Conservation (phyloP, 2,888 invertebrate genomes). For the Perizoma flavofasciatum region DNA sequence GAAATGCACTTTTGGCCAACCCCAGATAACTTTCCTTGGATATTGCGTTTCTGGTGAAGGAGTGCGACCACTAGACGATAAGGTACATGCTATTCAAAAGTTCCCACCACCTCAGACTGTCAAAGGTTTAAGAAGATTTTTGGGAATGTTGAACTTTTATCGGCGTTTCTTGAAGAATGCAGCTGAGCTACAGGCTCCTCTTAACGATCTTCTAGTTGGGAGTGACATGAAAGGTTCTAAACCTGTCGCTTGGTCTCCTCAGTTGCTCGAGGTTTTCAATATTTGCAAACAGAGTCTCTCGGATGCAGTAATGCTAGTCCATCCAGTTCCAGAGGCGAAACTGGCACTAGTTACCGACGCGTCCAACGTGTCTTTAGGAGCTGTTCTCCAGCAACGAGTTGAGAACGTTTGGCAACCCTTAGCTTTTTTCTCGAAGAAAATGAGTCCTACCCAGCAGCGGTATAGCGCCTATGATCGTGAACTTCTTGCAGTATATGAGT, state of each 20-base stretch:
- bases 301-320: too few species aligned
- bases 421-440: constrained; percentile 23
- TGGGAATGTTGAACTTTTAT: too few species aligned
- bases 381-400: constrained; percentile 50
- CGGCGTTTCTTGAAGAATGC: too few species aligned
- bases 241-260: too few species aligned
- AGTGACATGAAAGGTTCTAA: too few species aligned
- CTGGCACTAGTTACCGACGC: constrained; percentile 50
- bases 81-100: not conserved
- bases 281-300: too few species aligned
- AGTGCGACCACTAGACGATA: not conserved
- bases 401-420: constrained; percentile 24
- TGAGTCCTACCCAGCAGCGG: constrained; percentile 16
- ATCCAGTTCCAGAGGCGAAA: too few species aligned
- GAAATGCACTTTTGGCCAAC: constrained; percentile 2
- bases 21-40: not conserved
- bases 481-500: constrained; percentile 26
- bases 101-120: too few species aligned
- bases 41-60: not conserved
- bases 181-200: too few species aligned
- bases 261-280: too few species aligned
- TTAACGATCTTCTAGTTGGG: too few species aligned
- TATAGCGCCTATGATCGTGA: constrained; percentile 27
- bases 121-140: too few species aligned
- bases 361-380: constrained; percentile 55